Percentiles rank a stretch among this genome's conserved stretches.
phyloP scores from a whole-genome alignment of 2,113 vertebrate genomes.

The Trogon surrucura region DNA sequence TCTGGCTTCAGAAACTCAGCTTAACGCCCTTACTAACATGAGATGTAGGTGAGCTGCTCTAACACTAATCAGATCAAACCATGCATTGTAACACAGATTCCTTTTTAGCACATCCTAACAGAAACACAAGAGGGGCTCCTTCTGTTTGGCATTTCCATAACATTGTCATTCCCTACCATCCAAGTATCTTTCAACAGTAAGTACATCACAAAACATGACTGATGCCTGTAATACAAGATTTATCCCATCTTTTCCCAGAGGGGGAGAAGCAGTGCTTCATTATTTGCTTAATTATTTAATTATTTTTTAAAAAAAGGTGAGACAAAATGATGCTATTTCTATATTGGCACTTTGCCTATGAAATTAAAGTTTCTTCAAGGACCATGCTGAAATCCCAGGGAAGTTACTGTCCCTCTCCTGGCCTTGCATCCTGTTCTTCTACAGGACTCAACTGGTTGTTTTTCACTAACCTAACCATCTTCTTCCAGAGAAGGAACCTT shows the following conservation, averaged over 20 bases:
- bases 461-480: background rate
- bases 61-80: accelerated
- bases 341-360: background rate
- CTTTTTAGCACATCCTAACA: background rate
- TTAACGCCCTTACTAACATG: background rate
- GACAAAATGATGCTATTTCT: background rate
- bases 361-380: background rate
- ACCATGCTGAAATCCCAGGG: background rate
- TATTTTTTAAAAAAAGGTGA: background rate
- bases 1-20: background rate
- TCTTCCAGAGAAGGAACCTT: background rate
- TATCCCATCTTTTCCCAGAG: background rate
- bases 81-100: background rate
- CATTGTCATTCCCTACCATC: background rate
- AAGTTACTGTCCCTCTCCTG: background rate
- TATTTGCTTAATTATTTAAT: background rate
- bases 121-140: background rate
- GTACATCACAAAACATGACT: background rate
- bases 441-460: background rate
- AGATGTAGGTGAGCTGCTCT: background rate
- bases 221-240: background rate
- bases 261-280: background rate
- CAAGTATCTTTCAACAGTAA: background rate
- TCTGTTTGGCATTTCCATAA: background rate
- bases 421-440: background rate